Evolutionary conservation across 2,113 vertebrate genomes (phyloP), one percentile per base, ranked within the genome.

Genomic region (Rissa tridactyla): DNA sequence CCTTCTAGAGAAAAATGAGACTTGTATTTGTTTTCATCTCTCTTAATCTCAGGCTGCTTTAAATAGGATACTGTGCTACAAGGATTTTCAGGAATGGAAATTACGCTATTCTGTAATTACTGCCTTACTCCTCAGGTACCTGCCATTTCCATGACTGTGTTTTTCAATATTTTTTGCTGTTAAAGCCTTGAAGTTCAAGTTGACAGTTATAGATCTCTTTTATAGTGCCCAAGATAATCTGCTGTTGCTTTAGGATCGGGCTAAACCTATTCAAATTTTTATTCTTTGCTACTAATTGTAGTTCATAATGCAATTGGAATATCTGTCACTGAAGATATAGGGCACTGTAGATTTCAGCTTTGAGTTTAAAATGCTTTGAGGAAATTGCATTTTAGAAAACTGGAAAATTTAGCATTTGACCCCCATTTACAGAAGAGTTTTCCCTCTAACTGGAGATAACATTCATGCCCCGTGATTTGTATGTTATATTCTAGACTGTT

Each of bases 151-250:
- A 93, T 52, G 46, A 91, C 66, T 90, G 26, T 84, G 26, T 7
- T 32, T 94, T 95, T 94, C 92, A 92, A 77, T 36, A 25, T 80
- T 92, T 96, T 96, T 94, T 94, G 20, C 51, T 90, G 36, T 51
- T 81, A 66, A 57, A 83, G 57, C 30, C 14, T 83, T 82, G 36
- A 89, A 6, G 60, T 83, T 76, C 15, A 11, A 44, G 8, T 27
- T 78, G 46, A 73, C 46, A 68, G 8, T 36, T 83, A 73, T 4
- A 5, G 34, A 32, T 69, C 11, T 88, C 21, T 32, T 68, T 58
- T 55, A 58, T 5, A 55, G 10, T 29, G 15, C 5, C 8, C 18
- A 38, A 80, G n/a, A 58, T 20, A 68, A 38, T 36, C 29, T 82
- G 10, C 16, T 66, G 1, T 88, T 92, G 6, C 34, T 83, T 89